Evolutionary conservation across 2,888 invertebrate genomes (phyloP).

Genomic region (Standfussiana lucernea): DNA sequence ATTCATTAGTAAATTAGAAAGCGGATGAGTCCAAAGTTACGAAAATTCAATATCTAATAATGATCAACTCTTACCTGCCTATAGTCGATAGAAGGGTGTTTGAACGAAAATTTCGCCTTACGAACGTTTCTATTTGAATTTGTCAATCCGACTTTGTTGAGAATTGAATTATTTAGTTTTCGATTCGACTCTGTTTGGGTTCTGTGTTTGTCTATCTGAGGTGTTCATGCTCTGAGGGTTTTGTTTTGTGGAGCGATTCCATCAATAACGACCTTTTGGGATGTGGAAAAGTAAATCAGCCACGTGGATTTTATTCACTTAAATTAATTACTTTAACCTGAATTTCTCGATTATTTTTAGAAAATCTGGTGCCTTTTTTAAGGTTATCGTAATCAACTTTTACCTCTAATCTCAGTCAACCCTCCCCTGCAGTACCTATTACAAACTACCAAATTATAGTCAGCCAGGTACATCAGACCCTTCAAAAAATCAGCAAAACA

Average conservation of each 20-base stretch:
- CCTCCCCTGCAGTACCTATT: slow-evolving; percentile 27
- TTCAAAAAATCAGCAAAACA: slow-evolving; percentile 39
- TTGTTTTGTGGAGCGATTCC: slow-evolving; percentile 68
- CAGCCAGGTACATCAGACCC: slow-evolving; percentile 17
- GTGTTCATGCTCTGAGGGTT: slow-evolving; percentile 79
- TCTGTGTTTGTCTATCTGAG: slow-evolving; percentile 77
- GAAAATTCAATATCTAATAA: slow-evolving; percentile 91
- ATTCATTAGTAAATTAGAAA: slow-evolving; percentile 91
- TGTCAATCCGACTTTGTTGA: slow-evolving; percentile 87
- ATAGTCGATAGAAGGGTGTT: slow-evolving; percentile 77
- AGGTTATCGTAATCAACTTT: neutral
- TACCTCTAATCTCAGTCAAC: slow-evolving; percentile 17
- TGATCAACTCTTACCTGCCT: slow-evolving; percentile 89
- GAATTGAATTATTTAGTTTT: slow-evolving; percentile 89
- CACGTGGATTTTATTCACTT: slow-evolving; percentile 38
- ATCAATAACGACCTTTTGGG: slow-evolving; percentile 53
- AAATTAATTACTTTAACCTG: slow-evolving; percentile 23
- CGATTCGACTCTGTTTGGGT: slow-evolving; percentile 86
- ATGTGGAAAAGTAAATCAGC: slow-evolving; percentile 53
- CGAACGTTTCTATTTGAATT: slow-evolving; percentile 81
- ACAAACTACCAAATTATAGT: slow-evolving; percentile 30
- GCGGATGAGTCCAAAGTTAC: slow-evolving; percentile 91
- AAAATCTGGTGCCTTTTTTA: neutral
- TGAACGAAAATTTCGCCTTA: slow-evolving; percentile 68
- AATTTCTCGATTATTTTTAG: slow-evolving; percentile 1